phyloP scores from a whole-genome alignment of 2,113 vertebrate species.

The Cyanoramphus novaezelandiae region DNA sequence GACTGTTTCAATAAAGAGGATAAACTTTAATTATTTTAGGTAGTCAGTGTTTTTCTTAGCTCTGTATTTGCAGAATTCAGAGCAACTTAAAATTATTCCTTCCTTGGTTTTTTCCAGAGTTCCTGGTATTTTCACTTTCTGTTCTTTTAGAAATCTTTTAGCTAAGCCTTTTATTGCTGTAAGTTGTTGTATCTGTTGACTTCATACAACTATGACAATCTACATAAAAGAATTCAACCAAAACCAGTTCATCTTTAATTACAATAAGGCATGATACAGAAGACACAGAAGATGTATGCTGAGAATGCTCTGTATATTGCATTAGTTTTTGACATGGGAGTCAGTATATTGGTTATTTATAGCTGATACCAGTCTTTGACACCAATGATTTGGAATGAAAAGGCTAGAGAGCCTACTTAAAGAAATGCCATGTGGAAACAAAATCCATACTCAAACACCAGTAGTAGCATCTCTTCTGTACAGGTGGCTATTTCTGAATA shows the following conservation, averaged over 20 bases:
- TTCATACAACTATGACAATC: neutral
- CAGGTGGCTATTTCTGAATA: neutral
- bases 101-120: neutral
- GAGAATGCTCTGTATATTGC: neutral
- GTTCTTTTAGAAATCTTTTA: neutral
- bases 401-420: neutral
- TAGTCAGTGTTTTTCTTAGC: constrained; percentile 38
- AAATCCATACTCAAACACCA: neutral
- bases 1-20: constrained; percentile 62
- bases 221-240: neutral
- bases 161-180: neutral
- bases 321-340: neutral
- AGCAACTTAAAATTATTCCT: constrained; percentile 25
- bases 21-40: constrained; percentile 65
- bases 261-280: neutral
- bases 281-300: neutral
- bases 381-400: neutral
- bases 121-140: neutral
- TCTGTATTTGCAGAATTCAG: constrained; percentile 41
- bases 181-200: neutral
- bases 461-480: neutral
- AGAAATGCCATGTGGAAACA: neutral
- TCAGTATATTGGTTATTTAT: neutral
- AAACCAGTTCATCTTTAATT: neutral
- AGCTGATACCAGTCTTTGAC: neutral